Evolutionary conservation across 2,888 invertebrate genomes (phyloP).

Genomic region (Xestia xanthographa): DNA sequence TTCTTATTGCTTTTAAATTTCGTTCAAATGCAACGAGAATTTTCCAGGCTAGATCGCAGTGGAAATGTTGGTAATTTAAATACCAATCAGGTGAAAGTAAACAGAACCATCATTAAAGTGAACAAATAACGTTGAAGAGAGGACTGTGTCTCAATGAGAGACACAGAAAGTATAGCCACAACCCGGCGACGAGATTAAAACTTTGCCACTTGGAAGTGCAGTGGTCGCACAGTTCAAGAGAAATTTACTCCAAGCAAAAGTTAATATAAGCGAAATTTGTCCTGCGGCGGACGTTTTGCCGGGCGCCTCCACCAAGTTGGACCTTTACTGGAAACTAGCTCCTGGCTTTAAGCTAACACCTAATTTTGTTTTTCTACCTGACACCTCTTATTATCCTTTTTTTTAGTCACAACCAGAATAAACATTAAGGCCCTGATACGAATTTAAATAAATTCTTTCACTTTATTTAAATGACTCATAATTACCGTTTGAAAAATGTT

Average conservation of each 20-base stretch:
- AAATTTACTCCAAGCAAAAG: constrained; percentile 88
- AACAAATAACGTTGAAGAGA: constrained; percentile 61
- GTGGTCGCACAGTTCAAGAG: constrained; percentile 84
- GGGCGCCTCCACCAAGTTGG: constrained; percentile 77
- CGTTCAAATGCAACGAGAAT: not conserved
- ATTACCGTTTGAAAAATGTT: constrained; percentile 77
- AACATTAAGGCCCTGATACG: too few species aligned
- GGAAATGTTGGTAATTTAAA: not conserved
- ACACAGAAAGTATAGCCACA: constrained; percentile 72
- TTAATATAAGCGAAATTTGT: constrained; percentile 90
- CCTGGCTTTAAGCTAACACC: constrained; percentile 73
- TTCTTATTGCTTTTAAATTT: not conserved
- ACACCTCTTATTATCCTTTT: constrained; percentile 3
- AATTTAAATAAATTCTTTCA: constrained; percentile 62
- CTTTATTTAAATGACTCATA: constrained; percentile 74
- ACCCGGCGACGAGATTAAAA: constrained; percentile 85
- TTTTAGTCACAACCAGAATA: constrained; percentile 8
- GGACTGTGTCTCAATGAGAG: constrained; percentile 65
- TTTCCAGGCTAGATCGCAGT: not conserved
- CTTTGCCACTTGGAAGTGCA: constrained; percentile 87
- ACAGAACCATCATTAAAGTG: constrained; percentile 37
- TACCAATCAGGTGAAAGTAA: constrained; percentile 6
- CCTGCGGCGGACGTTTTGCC: constrained; percentile 83
- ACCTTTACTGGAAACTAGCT: constrained; percentile 77
- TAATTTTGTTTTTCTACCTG: constrained; percentile 70